Percentiles rank a stretch among this genome's conserved stretches.
Evolutionary conservation across 2,113 vertebrate genomes (phyloP).

Genomic region (Pomatostomus ruficeps): DNA sequence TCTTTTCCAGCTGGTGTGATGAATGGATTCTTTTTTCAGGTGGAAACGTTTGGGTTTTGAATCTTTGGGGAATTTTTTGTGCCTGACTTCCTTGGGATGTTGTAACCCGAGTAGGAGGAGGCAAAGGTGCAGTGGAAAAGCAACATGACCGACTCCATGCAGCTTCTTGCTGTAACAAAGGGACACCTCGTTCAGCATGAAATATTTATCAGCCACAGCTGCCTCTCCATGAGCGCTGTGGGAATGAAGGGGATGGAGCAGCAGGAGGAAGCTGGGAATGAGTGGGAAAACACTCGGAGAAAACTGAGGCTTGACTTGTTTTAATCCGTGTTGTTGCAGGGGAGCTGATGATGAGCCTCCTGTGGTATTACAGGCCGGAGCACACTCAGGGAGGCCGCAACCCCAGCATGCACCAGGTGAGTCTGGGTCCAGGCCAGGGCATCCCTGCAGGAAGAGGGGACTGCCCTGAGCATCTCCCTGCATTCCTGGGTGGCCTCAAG

Average conservation of each 20-base stretch:
- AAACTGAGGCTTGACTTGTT: background rate
- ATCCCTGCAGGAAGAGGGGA: background rate
- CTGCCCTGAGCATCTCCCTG: background rate
- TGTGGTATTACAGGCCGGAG: constrained; percentile 98
- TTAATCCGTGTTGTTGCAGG: constrained; percentile 64
- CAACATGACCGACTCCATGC: background rate
- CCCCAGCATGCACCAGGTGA: constrained; percentile 92
- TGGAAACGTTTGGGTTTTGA: background rate
- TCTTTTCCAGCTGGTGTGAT: background rate
- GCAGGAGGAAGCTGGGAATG: background rate
- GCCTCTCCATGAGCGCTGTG: background rate
- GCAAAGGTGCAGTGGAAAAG: background rate
- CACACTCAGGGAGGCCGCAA: constrained; percentile 95
- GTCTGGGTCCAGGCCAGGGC: background rate
- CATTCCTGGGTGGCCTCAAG: background rate
- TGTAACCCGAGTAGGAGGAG: background rate
- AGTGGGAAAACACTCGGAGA: background rate
- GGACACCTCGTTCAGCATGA: constrained; percentile 3
- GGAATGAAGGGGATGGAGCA: background rate
- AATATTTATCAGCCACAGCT: constrained; percentile 25
- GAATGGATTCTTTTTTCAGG: background rate
- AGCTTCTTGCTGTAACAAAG: constrained; percentile 8
- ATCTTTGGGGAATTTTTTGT: background rate
- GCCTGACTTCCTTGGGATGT: background rate
- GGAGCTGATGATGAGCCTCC: constrained; percentile 98